A percentile compares a stretch with the other conserved stretches of the same genome.
phyloP scores from a whole-genome alignment of 1,140 invertebrate genomes.

The Brevipalpus yothersi region DNA sequence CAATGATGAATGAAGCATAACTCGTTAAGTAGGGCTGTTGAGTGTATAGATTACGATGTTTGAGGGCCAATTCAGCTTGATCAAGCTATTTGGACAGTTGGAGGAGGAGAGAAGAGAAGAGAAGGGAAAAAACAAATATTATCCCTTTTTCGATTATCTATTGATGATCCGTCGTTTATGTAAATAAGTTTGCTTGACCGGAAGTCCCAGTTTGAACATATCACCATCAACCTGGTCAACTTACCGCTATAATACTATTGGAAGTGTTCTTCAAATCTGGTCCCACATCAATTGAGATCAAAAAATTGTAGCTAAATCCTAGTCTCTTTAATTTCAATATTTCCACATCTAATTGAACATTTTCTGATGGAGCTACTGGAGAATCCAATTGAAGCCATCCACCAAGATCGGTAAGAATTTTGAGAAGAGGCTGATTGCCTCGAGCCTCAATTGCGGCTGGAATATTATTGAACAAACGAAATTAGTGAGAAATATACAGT shows the following conservation, averaged over 20 bases:
- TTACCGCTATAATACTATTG: constrained; percentile 58
- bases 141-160: no score
- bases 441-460: background rate
- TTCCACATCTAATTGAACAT: background rate
- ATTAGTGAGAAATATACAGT: background rate
- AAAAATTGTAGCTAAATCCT: background rate
- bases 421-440: background rate
- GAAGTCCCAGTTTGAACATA: background rate
- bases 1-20: background rate
- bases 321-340: background rate
- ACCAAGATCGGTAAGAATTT: background rate
- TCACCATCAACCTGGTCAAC: background rate
- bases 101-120: background rate
- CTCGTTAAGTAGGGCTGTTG: background rate
- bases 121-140: no score
- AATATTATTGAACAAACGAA: background rate
- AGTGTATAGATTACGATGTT: background rate
- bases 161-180: background rate
- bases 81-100: background rate
- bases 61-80: background rate
- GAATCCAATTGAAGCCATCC: background rate
- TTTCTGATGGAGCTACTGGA: background rate
- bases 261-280: constrained; percentile 69
- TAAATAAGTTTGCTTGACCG: background rate
- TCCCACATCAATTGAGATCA: constrained; percentile 27